Evolutionary conservation across 2,888 invertebrate species (phyloP), one percentile per base, ranked within the genome.

Genomic region (Coremacera marginata): DNA sequence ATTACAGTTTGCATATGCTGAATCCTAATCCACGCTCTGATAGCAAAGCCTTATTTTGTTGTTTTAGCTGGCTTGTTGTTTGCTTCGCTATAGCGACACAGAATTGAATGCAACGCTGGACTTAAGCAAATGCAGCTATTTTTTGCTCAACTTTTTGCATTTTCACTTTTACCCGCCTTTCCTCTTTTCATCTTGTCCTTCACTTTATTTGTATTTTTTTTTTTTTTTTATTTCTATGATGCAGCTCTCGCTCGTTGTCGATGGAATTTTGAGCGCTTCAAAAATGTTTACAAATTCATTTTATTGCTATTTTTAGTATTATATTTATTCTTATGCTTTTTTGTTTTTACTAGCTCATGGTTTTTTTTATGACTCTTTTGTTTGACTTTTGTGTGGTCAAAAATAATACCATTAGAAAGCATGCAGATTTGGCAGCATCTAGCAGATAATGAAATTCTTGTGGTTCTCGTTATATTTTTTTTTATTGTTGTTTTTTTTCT

Each of bases 1-100:
- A 74, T 74, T 74, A 74, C 34, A 65, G 19, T 74, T 74, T 74
- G 65, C 74, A 65, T 74, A 65, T 34, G 74, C 74, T 65, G 7
- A 51, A 19, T 49, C 49, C 60, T 44, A 44, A 63, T 73, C 74
- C 55, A 19, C 9, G 9, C n/a, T 52, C 52, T 19, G 16, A 27
- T 25, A 22, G 19, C 60, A 1, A 5, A 22, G 19, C 25, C 4
- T 11, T 62, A 11, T 27, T 27, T 31, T 63, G 34, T 27, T 65
- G 19, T n/a, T n/a, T 65, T 9, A 16, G 37, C n/a, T 65, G 37
- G 31, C 8, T 65, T 16, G 37, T 37, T 37, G 16, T 44, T 31
- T 37, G 37, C 19, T 37, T 71, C 37, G 31, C 14, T 70, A 4
- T 27, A 19, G 55, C 19, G 70, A 34, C 14, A 14, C 19, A 63